Percentiles rank a stretch among this genome's conserved stretches.
These are phyloP conservation scores for Colossoma macropomum DNA, from an alignment of 2,113 vertebrate genomes.

Conservation along the genomic window DNA sequence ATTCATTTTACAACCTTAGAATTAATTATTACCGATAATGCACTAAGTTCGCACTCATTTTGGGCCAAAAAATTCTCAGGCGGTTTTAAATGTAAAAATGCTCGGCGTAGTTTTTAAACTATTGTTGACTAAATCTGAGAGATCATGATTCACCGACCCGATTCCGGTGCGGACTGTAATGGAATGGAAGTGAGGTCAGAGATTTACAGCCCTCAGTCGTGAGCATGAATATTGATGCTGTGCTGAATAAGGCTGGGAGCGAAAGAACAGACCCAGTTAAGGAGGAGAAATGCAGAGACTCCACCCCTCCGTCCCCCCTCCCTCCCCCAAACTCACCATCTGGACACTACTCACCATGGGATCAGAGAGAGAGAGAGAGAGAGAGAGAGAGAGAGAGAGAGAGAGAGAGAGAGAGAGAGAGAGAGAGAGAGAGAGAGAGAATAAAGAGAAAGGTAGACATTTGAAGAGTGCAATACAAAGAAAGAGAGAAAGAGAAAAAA, in stretches of 20 bases:
- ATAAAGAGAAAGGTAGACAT: neutral
- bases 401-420: neutral
- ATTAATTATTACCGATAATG: too few species aligned
- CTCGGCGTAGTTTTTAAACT: too few species aligned
- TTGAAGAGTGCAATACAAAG: neutral
- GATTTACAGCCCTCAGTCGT: neutral
- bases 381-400: neutral
- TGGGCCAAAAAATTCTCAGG: too few species aligned
- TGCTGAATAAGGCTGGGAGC: constrained; percentile 42
- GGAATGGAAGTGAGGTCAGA: neutral
- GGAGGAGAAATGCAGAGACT: constrained; percentile 37
- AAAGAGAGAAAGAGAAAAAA: too few species aligned
- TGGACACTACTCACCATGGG: constrained; percentile 44
- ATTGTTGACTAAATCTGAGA: neutral
- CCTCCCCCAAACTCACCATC: constrained; percentile 46
- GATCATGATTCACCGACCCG: neutral
- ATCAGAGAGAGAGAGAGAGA: neutral
- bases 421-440: neutral
- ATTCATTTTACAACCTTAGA: too few species aligned
- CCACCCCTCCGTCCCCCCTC: constrained; percentile 11
- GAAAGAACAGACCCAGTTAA: constrained; percentile 32
- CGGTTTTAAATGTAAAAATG: too few species aligned
- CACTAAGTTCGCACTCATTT: too few species aligned
- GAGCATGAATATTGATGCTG: constrained; percentile 38
- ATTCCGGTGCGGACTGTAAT: neutral